Conservation (phyloP, 1,140 invertebrate genomes). For the Lepidurus packardi region DNA sequence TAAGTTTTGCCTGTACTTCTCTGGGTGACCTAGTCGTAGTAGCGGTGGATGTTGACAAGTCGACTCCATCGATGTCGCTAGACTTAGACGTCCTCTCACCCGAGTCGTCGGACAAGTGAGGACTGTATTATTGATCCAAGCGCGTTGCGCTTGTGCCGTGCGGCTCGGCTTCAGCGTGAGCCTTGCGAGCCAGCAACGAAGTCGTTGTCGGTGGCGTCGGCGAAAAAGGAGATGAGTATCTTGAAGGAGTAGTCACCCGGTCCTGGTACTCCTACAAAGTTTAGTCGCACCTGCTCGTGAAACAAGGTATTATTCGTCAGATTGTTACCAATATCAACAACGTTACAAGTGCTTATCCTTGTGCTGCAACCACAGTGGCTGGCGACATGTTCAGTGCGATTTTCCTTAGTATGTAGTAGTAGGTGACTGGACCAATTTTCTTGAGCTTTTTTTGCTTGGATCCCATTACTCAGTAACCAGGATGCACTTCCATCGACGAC, state of each 20-base stretch:
- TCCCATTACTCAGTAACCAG: no score
- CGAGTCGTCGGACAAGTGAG: neutral
- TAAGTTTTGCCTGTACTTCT: no score
- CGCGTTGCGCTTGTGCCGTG: neutral
- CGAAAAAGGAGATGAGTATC: neutral
- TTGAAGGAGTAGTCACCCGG: conserved; percentile 3
- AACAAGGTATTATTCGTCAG: neutral
- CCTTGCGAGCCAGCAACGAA: neutral
- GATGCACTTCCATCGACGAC: no score
- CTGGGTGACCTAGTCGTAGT: neutral
- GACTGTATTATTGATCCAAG: conserved; percentile 16
- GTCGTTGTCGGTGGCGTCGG: neutral
- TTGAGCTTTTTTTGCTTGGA: no score
- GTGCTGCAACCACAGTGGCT: no score
- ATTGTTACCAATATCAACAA: no score
- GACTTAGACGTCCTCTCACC: neutral
- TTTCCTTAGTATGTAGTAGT: no score
- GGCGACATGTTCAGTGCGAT: no score
- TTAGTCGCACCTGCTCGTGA: neutral
- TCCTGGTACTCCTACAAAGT: neutral
- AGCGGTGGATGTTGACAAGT: conserved; percentile 6
- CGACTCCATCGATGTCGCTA: conserved; percentile 3
- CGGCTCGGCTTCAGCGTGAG: neutral
- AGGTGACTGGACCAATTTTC: no score
- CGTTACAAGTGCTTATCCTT: no score